Evolutionary conservation across 1,140 invertebrate species (phyloP), one percentile per base, ranked within the genome.

Genomic region (Cryptotermes secundus): DNA sequence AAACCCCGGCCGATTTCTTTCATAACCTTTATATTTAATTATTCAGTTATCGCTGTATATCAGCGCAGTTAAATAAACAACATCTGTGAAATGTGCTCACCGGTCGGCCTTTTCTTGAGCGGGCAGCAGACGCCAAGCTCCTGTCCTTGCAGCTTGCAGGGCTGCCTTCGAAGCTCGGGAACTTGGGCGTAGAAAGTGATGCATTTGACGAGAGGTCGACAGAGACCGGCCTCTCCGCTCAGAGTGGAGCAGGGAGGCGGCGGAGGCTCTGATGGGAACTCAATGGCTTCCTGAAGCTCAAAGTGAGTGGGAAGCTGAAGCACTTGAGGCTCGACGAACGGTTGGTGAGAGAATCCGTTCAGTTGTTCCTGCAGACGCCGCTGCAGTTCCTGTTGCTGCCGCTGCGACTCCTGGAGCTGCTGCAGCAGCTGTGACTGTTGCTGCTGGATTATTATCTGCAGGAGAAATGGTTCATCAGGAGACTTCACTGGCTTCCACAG

Each of bases 181-280:
- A 91, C 87, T 85, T 91, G 90, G 0, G 90, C 89, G 86, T 90
- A 91, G 85, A 91, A 90, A 16, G 89, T 88, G 34, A 90, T 87
- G 86, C 91, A 91, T 83, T 89, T 88, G 34, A 89, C 88, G 16
- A 91, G 86, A 12, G 89, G 89, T 38, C 88, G 88, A 83, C 90
- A 91, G 12, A 86, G 83, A 36, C 90, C 90, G 0, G 85, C 85
- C 35, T 88, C 86, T 0, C 88, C 87, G n/a, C 24, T 85, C 34
- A 45, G 45, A 16, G 86, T 87, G 9, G 81, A 85, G 83, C 88
- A 88, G 2, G 86, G 85, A 22, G 85, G 81, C 14, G 34, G 83
- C 19, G 72, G 45, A 22, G 79, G 34, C 42, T 83, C 83, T 10
- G 31, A 38, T 3, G 34, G 82, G 49, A 82, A 80, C 6, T 34